Percentiles rank a stretch among this genome's conserved stretches.
Conservation (phyloP, 2,113 vertebrate species). For the Psittacula cyanocephala region DNA sequence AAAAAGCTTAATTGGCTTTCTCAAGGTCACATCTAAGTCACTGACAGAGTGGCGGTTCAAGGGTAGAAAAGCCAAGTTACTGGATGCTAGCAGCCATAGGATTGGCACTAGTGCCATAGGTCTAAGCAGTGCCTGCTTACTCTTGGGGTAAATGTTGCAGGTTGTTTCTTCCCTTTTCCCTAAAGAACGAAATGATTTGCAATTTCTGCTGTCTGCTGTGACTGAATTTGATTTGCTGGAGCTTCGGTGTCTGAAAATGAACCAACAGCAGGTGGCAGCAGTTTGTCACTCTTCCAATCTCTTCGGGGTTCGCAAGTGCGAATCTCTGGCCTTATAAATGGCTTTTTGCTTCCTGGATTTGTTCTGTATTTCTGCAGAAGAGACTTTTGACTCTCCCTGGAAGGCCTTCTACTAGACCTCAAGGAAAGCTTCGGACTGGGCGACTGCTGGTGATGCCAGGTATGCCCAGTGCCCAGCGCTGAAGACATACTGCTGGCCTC, state of each 20-base stretch:
- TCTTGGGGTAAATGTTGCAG: not conserved
- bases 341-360: not conserved
- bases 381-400: not conserved
- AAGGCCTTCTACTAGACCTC: not conserved
- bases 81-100: not conserved
- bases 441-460: not conserved
- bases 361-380: not conserved
- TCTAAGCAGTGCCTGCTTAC: not conserved
- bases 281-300: not conserved
- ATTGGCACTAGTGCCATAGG: not conserved
- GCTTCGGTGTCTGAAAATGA: not conserved
- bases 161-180: not conserved
- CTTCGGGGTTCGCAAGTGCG: not conserved
- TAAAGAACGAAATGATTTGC: not conserved
- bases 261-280: conserved; percentile 38
- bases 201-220: not conserved
- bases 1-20: not conserved
- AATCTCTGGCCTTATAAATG: not conserved
- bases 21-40: not conserved
- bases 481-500: not conserved
- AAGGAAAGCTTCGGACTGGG: not conserved
- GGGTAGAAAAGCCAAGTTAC: not conserved
- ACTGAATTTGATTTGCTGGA: not conserved
- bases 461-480: too few relatives aligned
- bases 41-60: not conserved